These are phyloP conservation scores for Nycticryphes semicollaris DNA, from an alignment of 2,113 vertebrate genomes.

Conservation along the genomic window DNA sequence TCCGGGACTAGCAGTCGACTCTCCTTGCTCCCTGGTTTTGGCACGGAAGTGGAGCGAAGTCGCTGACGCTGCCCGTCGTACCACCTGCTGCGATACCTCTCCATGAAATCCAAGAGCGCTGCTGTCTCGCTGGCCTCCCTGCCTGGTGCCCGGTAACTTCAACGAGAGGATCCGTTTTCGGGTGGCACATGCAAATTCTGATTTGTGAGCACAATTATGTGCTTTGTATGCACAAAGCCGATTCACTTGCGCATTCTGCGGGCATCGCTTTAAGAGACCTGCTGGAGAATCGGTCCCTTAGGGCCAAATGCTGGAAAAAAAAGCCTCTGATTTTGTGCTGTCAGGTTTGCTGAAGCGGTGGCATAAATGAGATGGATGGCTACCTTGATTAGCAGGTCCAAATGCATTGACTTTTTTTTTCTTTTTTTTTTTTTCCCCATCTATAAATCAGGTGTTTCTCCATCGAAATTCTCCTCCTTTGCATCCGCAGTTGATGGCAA, in stretches of 20 bases:
- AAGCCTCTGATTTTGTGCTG: conserved; percentile 56
- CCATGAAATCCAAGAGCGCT: neutral
- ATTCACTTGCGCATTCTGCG: conserved; percentile 47
- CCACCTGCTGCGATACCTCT: neutral
- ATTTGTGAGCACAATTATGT: conserved; percentile 59
- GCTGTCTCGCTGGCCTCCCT: neutral
- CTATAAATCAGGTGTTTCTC: conserved; percentile 34
- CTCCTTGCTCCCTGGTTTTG: neutral
- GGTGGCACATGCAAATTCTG: conserved; percentile 39
- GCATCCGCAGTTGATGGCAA: neutral
- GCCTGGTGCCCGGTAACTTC: neutral
- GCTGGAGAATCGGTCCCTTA: conserved; percentile 62
- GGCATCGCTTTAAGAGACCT: conserved; percentile 54
- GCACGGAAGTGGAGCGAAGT: neutral
- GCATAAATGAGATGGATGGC: conserved; percentile 65
- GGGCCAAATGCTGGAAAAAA: conserved; percentile 52
- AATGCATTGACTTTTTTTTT: neutral
- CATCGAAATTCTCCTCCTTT: neutral
- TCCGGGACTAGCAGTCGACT: neutral
- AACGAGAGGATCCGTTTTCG: neutral
- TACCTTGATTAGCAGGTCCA: conserved; percentile 64
- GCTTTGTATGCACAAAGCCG: conserved; percentile 61
- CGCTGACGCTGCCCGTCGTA: rapidly evolving
- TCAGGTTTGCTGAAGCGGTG: conserved; percentile 39
- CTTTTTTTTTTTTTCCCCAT: neutral